phyloP scores from a whole-genome alignment of 2,797 vertebrate genomes.

The Carapus acus region DNA sequence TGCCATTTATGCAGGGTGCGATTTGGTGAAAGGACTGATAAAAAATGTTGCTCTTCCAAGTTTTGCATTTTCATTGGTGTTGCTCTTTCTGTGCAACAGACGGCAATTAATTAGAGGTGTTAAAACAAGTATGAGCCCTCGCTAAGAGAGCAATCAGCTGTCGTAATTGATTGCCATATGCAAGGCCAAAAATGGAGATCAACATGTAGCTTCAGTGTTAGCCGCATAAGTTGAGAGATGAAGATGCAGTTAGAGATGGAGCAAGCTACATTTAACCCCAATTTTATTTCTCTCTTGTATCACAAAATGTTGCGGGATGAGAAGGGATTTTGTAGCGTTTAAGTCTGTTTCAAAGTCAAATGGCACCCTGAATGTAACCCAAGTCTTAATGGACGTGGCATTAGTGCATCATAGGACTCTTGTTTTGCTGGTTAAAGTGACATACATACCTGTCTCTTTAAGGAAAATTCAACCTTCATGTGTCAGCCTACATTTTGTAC shows the following conservation, averaged over 20 bases:
- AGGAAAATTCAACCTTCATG: slow-evolving; percentile 48
- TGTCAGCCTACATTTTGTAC: slow-evolving; percentile 58
- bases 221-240: not conserved
- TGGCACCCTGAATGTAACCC: slow-evolving; percentile 41
- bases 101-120: not conserved
- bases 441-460: slow-evolving; percentile 45
- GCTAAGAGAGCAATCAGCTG: not conserved
- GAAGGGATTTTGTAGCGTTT: slow-evolving; percentile 1
- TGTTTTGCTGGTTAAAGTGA: slow-evolving; percentile 58
- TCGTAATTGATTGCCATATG: too few relatives aligned
- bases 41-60: not conserved
- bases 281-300: not conserved
- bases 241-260: not conserved
- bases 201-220: not conserved
- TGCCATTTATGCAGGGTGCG: slow-evolving; percentile 36
- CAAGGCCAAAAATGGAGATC: too few relatives aligned
- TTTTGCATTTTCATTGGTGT: slow-evolving; percentile 3
- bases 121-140: not conserved
- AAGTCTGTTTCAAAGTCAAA: slow-evolving; percentile 15
- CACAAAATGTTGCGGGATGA: slow-evolving; percentile 2
- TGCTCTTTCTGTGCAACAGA: slow-evolving; percentile 4
- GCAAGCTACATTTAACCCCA: not conserved
- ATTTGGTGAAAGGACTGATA: slow-evolving; percentile 17
- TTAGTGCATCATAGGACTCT: slow-evolving; percentile 47
- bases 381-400: slow-evolving; percentile 68